phyloP scores from a whole-genome alignment of 1,140 invertebrate genomes.

The Magallana ariakensis region DNA sequence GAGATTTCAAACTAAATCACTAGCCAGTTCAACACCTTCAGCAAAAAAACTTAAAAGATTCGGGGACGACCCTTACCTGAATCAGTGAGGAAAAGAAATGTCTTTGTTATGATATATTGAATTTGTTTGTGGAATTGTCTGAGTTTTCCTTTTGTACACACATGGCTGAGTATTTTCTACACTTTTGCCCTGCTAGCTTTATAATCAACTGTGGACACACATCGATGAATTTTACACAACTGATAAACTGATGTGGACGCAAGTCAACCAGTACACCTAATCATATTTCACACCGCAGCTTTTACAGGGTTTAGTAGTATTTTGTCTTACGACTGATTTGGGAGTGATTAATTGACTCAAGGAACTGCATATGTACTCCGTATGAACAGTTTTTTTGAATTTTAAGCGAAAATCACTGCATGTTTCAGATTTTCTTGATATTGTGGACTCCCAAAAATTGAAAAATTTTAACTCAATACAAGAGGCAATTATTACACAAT shows the following conservation, averaged over 20 bases:
- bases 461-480: slow-evolving; percentile 30
- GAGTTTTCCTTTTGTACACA: slow-evolving; percentile 19
- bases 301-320: neutral
- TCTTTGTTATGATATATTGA: slow-evolving; percentile 7
- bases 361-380: neutral
- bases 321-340: slow-evolving; percentile 23
- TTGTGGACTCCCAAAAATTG: neutral
- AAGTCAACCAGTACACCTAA: slow-evolving; percentile 20
- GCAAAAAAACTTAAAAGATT: neutral
- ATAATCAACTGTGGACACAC: slow-evolving; percentile 27
- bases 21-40: too few relatives aligned
- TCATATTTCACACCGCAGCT: slow-evolving; percentile 7
- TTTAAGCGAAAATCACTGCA: slow-evolving; percentile 25
- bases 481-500: slow-evolving; percentile 34
- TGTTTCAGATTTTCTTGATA: slow-evolving; percentile 34
- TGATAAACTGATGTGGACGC: slow-evolving; percentile 18
- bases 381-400: neutral
- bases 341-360: slow-evolving; percentile 14
- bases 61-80: neutral
- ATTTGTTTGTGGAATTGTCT: slow-evolving; percentile 14
- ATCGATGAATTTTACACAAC: slow-evolving; percentile 23
- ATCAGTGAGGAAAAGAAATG: neutral
- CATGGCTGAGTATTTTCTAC: slow-evolving; percentile 28
- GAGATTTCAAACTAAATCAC: too few relatives aligned
- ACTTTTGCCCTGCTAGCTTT: slow-evolving; percentile 27